phyloP scores from a whole-genome alignment of 2,888 invertebrate species.

The Copidosoma aretas region DNA sequence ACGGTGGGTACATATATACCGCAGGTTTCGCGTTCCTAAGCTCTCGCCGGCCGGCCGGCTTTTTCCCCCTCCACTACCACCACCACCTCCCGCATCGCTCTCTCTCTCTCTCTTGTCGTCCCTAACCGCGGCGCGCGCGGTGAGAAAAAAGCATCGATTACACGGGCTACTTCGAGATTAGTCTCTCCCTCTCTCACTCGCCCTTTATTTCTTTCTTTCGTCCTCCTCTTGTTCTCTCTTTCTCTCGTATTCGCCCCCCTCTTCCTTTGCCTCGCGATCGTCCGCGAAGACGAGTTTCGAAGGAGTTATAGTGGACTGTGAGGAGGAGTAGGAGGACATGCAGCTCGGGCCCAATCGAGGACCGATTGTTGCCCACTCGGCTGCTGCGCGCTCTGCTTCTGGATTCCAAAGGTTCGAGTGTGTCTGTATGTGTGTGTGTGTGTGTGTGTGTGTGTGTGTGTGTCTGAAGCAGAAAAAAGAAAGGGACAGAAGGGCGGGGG shows the following conservation, averaged over 20 bases:
- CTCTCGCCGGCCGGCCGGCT: background rate
- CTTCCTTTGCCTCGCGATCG: background rate
- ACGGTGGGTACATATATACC: slow-evolving; percentile 10
- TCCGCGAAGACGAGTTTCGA: slow-evolving; percentile 5
- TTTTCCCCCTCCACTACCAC: background rate
- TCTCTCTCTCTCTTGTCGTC: background rate
- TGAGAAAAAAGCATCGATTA: slow-evolving; percentile 41
- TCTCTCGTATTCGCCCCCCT: background rate
- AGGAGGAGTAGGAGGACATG: background rate
- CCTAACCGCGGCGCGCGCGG: slow-evolving; percentile 18
- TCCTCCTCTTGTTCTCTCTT: slow-evolving; percentile 18
- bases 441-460: background rate
- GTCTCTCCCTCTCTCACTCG: slow-evolving; percentile 24
- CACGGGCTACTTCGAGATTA: slow-evolving; percentile 39
- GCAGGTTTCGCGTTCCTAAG: slow-evolving; percentile 39
- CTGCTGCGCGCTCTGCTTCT: slow-evolving; percentile 1
- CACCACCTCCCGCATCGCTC: slow-evolving; percentile 1
- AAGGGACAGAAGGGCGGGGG: background rate
- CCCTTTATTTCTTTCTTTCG: slow-evolving; percentile 15
- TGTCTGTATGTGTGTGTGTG: background rate
- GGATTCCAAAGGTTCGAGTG: background rate
- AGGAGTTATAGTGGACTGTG: slow-evolving; percentile 2
- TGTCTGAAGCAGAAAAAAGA: background rate
- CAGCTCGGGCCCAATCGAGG: slow-evolving; percentile 21
- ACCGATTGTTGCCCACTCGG: slow-evolving; percentile 21